Evolutionary conservation across 2,113 vertebrate genomes (phyloP).

Genomic region (Mesitornis unicolor): DNA sequence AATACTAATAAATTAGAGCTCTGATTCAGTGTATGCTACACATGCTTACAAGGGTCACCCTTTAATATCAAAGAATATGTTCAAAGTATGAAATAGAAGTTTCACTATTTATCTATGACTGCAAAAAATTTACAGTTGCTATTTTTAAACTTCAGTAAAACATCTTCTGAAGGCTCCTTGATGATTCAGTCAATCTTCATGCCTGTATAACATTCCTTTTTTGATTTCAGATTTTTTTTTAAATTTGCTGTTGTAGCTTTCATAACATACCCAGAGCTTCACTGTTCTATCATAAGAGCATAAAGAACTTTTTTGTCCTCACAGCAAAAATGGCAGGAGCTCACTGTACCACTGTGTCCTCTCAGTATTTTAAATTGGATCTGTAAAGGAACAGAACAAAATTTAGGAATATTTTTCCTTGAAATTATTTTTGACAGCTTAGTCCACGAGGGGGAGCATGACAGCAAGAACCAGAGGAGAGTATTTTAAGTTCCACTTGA

Average conservation of each 20-base stretch:
- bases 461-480: not conserved
- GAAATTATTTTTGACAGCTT: not conserved
- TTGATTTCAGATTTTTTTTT: not conserved
- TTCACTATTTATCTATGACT: not conserved
- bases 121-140: not conserved
- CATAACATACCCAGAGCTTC: slow-evolving; percentile 67
- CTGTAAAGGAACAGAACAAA: slow-evolving; percentile 29
- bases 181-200: not conserved
- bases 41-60: not conserved
- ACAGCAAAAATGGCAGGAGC: slow-evolving; percentile 70
- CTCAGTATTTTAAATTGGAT: slow-evolving; percentile 56
- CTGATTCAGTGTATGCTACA: not conserved
- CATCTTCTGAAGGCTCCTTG: not conserved
- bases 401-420: not conserved
- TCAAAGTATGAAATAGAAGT: not conserved
- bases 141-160: not conserved
- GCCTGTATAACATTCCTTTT: not conserved
- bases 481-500: not conserved
- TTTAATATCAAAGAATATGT: not conserved
- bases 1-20: not conserved
- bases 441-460: not conserved
- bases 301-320: slow-evolving; percentile 66
- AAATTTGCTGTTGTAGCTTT: not conserved
- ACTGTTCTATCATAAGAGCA: slow-evolving; percentile 53
- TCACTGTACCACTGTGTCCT: slow-evolving; percentile 55